These are phyloP conservation scores for Hesperia comma DNA, from an alignment of 2,888 invertebrate genomes.

Conservation along the genomic window DNA sequence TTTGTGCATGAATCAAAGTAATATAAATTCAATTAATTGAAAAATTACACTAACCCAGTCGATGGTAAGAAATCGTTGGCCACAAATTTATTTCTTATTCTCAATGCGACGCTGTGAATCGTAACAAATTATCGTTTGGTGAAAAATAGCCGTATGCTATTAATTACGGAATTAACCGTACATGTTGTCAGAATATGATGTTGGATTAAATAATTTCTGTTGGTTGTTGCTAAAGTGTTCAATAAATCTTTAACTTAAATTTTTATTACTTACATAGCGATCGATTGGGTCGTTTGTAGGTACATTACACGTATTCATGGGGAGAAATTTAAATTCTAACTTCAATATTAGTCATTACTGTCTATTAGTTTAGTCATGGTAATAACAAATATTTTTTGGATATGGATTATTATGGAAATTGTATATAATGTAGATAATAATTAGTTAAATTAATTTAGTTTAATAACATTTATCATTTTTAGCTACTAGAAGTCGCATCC, in stretches of 20 bases:
- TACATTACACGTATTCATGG: not conserved
- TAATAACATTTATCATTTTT: no score
- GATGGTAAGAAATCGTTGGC: conserved; percentile 24
- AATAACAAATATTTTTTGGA: no score
- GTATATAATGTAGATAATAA: no score
- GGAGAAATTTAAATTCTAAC: not conserved
- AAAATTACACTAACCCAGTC: conserved; percentile 48
- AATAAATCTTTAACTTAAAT: conserved; percentile 22
- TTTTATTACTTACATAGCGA: not conserved
- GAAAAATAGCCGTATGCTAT: conserved; percentile 20
- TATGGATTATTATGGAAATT: no score
- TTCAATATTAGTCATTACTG: conserved; percentile 10
- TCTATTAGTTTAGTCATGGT: no score
- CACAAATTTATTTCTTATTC: conserved; percentile 31
- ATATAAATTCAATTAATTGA: conserved; percentile 71
- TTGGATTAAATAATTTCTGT: not conserved
- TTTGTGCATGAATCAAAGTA: conserved; percentile 66
- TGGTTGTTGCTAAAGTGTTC: conserved; percentile 16
- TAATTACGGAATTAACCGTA: conserved; percentile 30
- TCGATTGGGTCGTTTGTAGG: not conserved
- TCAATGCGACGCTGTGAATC: conserved; percentile 16
- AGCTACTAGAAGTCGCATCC: no score
- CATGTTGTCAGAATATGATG: conserved; percentile 13
- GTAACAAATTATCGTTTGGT: conserved; percentile 28
- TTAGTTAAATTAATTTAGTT: no score